phyloP scores from a whole-genome alignment of 2,888 invertebrate species.

The Ophion obscuratus region DNA sequence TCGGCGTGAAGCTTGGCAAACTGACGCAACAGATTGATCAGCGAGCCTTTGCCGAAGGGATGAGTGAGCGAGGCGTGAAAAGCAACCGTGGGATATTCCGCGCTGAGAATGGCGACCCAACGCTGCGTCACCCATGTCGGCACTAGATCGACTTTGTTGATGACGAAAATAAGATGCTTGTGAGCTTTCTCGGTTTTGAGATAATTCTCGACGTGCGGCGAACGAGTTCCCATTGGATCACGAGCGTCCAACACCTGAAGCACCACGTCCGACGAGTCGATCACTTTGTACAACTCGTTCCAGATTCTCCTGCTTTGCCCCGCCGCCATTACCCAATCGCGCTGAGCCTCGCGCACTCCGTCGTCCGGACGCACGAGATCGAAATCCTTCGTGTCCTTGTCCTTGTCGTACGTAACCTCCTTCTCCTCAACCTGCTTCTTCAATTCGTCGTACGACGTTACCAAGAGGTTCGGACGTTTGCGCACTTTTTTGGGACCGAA shows the following conservation, averaged over 20 bases:
- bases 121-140: conserved; percentile 99
- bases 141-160: conserved; percentile 98
- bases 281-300: conserved; percentile 99
- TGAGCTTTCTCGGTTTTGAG: conserved; percentile 97
- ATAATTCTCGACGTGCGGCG: conserved; percentile 94
- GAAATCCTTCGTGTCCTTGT: conserved; percentile 89
- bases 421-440: conserved; percentile 90
- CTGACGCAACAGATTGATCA: conserved; percentile 97
- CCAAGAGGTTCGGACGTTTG: conserved; percentile 93
- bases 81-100: conserved; percentile 98
- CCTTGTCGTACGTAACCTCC: conserved; percentile 91
- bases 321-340: conserved; percentile 97
- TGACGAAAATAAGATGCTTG: conserved; percentile 98
- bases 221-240: conserved; percentile 98
- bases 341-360: conserved; percentile 91
- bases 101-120: conserved; percentile 97
- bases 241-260: conserved; percentile 98
- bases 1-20: conserved; percentile 97
- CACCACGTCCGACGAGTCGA: conserved; percentile 99
- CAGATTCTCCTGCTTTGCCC: conserved; percentile 99
- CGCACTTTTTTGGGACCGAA: conserved; percentile 98
- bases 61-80: conserved; percentile 99
- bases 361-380: conserved; percentile 93
- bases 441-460: conserved; percentile 91
- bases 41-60: conserved; percentile 98